phyloP scores from a whole-genome alignment of 2,888 invertebrate species.

The Limnephilus rhombicus region DNA sequence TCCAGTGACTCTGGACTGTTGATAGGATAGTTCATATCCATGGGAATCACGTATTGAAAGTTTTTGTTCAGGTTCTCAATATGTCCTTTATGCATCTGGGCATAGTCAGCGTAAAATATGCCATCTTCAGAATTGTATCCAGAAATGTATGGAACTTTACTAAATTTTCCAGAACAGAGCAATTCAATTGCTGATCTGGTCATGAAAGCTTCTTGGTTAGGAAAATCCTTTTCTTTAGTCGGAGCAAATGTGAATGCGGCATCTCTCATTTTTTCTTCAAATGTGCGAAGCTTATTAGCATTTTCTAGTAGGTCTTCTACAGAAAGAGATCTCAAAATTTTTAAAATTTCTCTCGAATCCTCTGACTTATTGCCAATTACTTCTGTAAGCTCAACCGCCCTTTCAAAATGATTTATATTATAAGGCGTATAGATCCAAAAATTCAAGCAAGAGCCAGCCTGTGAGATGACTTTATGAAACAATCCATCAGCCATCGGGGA shows the following conservation, averaged over 20 bases:
- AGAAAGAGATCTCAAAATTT: slow-evolving; percentile 71
- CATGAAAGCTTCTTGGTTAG: slow-evolving; percentile 74
- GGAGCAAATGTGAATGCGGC: slow-evolving; percentile 76
- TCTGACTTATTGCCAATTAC: slow-evolving; percentile 69
- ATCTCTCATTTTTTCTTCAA: slow-evolving; percentile 70
- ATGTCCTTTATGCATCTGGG: slow-evolving; percentile 59
- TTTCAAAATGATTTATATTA: slow-evolving; percentile 68
- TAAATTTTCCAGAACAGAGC: slow-evolving; percentile 72
- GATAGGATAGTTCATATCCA: slow-evolving; percentile 68
- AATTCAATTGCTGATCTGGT: slow-evolving; percentile 72
- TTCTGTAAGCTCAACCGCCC: slow-evolving; percentile 71
- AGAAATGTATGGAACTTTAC: slow-evolving; percentile 75
- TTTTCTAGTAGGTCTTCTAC: slow-evolving; percentile 70
- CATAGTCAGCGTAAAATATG: slow-evolving; percentile 70
- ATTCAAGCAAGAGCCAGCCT: slow-evolving; percentile 76
- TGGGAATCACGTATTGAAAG: slow-evolving; percentile 71
- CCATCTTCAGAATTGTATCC: slow-evolving; percentile 73
- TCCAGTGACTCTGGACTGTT: slow-evolving; percentile 68
- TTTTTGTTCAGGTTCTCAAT: slow-evolving; percentile 67
- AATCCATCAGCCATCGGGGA: slow-evolving; percentile 75
- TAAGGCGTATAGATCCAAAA: slow-evolving; percentile 73
- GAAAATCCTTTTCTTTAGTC: slow-evolving; percentile 72
- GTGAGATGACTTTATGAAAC: slow-evolving; percentile 77
- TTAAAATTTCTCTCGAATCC: slow-evolving; percentile 70
- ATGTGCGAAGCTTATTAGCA: slow-evolving; percentile 69